Evolutionary conservation across 2,113 vertebrate genomes (phyloP).

Genomic region (Egretta garzetta): DNA sequence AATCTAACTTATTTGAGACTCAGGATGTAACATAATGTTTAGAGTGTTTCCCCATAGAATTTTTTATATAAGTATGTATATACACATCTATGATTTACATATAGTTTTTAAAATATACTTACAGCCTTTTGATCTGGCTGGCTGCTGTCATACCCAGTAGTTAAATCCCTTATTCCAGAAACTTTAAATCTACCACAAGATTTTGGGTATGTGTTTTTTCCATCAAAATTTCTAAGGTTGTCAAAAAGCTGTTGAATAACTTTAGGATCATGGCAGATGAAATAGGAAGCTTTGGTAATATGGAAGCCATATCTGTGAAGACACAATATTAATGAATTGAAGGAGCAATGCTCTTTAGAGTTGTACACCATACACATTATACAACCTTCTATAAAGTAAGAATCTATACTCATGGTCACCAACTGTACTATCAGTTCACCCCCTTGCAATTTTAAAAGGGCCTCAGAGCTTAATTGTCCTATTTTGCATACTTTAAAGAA

Average conservation of each 20-base stretch:
- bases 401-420: background rate
- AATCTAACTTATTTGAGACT: background rate
- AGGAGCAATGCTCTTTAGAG: background rate
- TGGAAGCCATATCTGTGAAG: conserved; percentile 91
- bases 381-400: background rate
- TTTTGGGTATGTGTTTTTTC: conserved; percentile 84
- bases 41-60: background rate
- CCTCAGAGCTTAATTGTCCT: background rate
- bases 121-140: conserved; percentile 90
- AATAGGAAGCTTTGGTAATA: conserved; percentile 93
- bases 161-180: conserved; percentile 88
- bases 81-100: background rate
- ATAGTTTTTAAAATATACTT: conserved; percentile 55
- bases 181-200: conserved; percentile 87
- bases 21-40: background rate
- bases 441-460: background rate
- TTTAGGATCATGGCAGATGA: conserved; percentile 90
- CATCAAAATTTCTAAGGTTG: conserved; percentile 85
- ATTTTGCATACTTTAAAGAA: background rate
- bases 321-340: background rate
- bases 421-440: background rate
- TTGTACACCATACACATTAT: background rate
- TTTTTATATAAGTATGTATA: background rate
- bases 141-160: conserved; percentile 91
- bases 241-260: conserved; percentile 87